Base-by-base conservation (phyloP, 2,797 vertebrate species). In the Sebastes matsubarae region DNA sequence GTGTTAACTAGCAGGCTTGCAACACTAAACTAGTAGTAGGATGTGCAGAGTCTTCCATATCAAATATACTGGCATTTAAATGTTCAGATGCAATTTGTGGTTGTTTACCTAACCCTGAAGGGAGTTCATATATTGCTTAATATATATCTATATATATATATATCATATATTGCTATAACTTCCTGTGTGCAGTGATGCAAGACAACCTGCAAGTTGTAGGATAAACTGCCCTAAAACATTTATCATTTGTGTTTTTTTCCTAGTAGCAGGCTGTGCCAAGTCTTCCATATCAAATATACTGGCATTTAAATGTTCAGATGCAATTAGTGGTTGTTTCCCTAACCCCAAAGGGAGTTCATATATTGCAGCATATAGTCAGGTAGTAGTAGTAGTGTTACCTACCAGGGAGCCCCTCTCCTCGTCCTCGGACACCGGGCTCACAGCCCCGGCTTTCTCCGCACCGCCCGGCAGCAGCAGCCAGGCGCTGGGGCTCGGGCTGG, bases 401-500 rank as follows among this genome's bases (percentile, higher is more conserved):
- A 95, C 95, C 94, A 67, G 64, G 7, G 81, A 85, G 29, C 70
- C 82, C 78, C 88, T 77, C 34, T 82, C 85, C 27, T 96, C 96
- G 72, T 95, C 94, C 55, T 96, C 96, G 3, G 93, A 90, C 36
- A 87, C 86, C 12, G 94, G 91, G 74, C 92, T 90, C 50, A 89
- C 94, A 1, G 85, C 90, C 7, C 88, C 90, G 22, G 93, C 82
- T 88, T 94, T 92, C 36, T 38, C 36, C 36, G 13, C 36, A 38
- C 36, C 36, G 13, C 36, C 36, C 36, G 36, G 36, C 36, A 38
- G 36, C 87, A 94, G 95, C 18, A 96, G 93, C 97, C 97, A 98
- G 73, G 93, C 93, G 79, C 95, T 92, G 86, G 97, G 97, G 84
- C 97, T 96, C 66, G 98, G 97, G 59, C 97, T 98, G 8, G 98